phyloP scores from a whole-genome alignment of 37 sponge, comb jelly and placozoan species.

The Hormiphora californensis region DNA sequence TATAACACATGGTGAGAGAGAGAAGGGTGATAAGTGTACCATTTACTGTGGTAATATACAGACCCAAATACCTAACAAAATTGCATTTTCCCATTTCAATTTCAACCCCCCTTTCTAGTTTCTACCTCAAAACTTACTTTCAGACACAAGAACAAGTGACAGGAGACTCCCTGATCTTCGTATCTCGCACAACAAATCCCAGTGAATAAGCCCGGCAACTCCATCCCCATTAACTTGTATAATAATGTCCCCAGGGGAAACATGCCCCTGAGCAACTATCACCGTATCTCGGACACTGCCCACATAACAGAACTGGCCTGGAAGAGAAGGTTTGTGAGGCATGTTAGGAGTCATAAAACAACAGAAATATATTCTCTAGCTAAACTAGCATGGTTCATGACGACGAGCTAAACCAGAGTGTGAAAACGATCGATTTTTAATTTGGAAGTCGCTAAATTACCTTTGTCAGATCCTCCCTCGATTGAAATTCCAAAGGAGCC shows the following conservation, averaged over 20 bases:
- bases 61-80: neutral
- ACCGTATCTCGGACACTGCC: conserved; percentile 37
- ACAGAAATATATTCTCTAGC: neutral
- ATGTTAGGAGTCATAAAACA: neutral
- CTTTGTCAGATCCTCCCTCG: conserved; percentile 14
- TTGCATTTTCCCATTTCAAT: neutral
- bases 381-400: neutral
- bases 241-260: conserved; percentile 38
- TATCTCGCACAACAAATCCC: conserved; percentile 44
- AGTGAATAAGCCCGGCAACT: conserved; percentile 44
- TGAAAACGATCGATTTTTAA: too few relatives aligned
- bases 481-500: conserved; percentile 29
- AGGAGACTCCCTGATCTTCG: conserved; percentile 43
- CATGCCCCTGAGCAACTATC: conserved; percentile 25
- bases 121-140: neutral
- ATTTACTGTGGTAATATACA: neutral
- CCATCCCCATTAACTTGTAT: conserved; percentile 46
- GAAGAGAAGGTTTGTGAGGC: too few relatives aligned
- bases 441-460: too few relatives aligned
- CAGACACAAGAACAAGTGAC: neutral
- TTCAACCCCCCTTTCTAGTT: too few relatives aligned
- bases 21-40: too few relatives aligned
- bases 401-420: neutral
- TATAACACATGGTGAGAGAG: too few relatives aligned
- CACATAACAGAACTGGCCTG: conserved; percentile 13